Conservation (phyloP, 2,888 invertebrate genomes). For the Anthophora plumipes region DNA sequence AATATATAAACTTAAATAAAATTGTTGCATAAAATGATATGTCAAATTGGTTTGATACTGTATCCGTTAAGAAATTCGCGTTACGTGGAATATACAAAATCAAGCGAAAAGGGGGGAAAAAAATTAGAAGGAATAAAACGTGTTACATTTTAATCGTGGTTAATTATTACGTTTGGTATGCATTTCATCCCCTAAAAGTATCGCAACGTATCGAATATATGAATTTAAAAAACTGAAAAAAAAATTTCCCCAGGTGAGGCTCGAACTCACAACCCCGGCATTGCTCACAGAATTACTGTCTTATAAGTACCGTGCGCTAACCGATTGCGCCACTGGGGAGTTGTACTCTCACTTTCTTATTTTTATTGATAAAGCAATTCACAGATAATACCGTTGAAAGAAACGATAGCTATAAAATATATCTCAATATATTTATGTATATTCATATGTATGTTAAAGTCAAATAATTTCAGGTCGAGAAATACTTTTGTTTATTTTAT, state of each 20-base stretch:
- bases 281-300: slow-evolving; percentile 97
- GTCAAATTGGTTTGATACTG: not conserved
- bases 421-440: not conserved
- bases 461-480: not conserved
- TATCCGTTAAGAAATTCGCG: not conserved
- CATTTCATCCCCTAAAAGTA: too few species aligned
- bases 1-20: slow-evolving; percentile 55
- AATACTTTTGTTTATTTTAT: not conserved
- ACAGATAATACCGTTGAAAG: not conserved
- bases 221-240: slow-evolving; percentile 80
- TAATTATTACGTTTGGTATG: too few species aligned
- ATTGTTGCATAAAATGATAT: not conserved
- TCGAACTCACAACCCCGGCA: slow-evolving; percentile 99
- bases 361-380: not conserved
- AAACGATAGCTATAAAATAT: not conserved
- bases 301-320: slow-evolving; percentile 99
- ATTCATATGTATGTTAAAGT: not conserved
- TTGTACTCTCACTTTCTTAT: slow-evolving; percentile 50
- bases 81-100: not conserved
- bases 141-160: too few species aligned
- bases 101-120: not conserved
- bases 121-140: too few species aligned
- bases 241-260: slow-evolving; percentile 98
- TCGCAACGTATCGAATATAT: not conserved
- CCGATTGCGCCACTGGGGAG: slow-evolving; percentile 99